Percentiles rank a stretch among this genome's conserved stretches.
Conservation (phyloP, 2,797 vertebrate species). For the Halcyon leucocephala region DNA sequence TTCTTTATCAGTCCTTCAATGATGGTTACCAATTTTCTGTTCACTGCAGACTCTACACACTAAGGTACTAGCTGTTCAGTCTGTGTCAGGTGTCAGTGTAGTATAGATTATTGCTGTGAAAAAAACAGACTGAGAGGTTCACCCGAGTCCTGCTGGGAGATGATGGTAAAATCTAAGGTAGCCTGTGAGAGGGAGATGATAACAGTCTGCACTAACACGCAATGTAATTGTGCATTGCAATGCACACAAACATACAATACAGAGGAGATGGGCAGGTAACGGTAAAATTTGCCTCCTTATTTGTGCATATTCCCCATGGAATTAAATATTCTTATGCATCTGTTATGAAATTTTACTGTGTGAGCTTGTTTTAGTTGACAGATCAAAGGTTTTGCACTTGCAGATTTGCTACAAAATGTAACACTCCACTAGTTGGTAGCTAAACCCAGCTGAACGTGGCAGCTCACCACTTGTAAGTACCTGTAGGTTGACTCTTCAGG, state of each 20-base stretch:
- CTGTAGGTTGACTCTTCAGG: background rate
- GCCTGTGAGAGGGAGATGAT: background rate
- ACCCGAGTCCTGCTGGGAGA: background rate
- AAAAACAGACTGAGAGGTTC: background rate
- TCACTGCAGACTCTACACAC: background rate
- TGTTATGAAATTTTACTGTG: background rate
- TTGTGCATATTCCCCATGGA: background rate
- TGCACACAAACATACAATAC: background rate
- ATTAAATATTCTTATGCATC: background rate
- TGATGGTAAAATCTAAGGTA: background rate
- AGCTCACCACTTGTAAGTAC: background rate
- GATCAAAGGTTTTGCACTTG: background rate
- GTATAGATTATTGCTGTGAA: background rate
- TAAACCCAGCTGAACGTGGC: background rate
- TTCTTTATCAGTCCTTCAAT: background rate
- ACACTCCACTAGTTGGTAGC: background rate
- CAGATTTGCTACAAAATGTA: background rate
- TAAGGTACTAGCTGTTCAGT: background rate
- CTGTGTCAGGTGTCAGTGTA: background rate
- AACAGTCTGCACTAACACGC: background rate
- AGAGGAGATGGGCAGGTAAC: background rate
- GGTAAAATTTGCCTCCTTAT: background rate
- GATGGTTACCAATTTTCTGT: background rate
- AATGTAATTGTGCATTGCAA: rapidly evolving
- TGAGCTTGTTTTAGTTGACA: background rate